A percentile compares a stretch with the other conserved stretches of the same genome.
phyloP scores from a whole-genome alignment of 2,797 vertebrate species.

The Hippoglossus hippoglossus region DNA sequence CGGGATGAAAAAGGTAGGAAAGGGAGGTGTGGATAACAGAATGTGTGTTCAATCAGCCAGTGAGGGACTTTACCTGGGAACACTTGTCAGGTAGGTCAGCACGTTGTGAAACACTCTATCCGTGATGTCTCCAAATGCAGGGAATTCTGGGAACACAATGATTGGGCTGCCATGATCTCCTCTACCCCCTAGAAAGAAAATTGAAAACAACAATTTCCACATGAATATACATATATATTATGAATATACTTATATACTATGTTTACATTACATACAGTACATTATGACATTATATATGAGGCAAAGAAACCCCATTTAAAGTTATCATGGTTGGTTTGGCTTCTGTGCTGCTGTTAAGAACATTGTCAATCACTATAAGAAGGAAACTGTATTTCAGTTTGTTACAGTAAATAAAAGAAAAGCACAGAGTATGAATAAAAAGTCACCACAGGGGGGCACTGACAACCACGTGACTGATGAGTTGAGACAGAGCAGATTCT shows the following conservation, averaged over 20 bases:
- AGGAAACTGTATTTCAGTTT: not conserved
- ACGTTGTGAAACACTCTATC: conserved; percentile 96
- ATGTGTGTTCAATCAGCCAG: not conserved
- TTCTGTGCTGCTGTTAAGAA: not conserved
- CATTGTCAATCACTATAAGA: not conserved
- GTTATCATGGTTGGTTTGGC: not conserved
- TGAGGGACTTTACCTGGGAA: conserved; percentile 88
- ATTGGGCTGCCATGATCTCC: conserved; percentile 94
- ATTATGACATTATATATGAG: not conserved
- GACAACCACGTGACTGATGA: not conserved
- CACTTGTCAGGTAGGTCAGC: conserved; percentile 94
- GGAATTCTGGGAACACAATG: conserved; percentile 97
- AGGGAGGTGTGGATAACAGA: no score
- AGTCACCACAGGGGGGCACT: conserved; percentile 54
- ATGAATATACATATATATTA: no score
- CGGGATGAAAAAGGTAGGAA: no score
- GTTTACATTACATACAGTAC: no score
- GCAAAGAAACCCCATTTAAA: not conserved
- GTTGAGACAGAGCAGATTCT: not conserved
- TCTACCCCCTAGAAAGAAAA: conserved; percentile 87
- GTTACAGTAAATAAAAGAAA: not conserved
- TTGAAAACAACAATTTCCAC: no score
- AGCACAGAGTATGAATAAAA: not conserved
- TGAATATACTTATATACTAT: no score
- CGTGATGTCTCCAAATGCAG: conserved; percentile 91